These are phyloP conservation scores for Deilephila porcellus DNA, from an alignment of 2,888 invertebrate species.

Conservation along the genomic window DNA sequence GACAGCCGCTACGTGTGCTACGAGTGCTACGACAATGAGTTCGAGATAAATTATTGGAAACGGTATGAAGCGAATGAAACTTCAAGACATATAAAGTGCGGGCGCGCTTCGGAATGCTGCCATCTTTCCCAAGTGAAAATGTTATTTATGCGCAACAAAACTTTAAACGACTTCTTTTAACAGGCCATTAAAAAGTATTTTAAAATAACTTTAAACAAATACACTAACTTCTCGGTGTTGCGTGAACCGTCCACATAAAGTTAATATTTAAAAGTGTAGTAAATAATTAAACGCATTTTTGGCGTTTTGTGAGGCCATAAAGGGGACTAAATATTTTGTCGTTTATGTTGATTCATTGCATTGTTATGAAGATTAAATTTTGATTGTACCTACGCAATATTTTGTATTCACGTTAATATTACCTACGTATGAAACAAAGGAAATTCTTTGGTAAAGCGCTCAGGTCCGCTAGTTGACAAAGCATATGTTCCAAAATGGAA, in stretches of 20 bases:
- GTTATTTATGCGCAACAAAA: conserved; percentile 17
- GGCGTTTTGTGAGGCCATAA: conserved; percentile 16
- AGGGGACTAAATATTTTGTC: conserved; percentile 14
- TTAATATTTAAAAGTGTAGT: conserved; percentile 28
- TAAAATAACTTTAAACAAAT: conserved; percentile 21
- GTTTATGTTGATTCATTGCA: conserved; percentile 10
- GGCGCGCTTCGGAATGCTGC: conserved; percentile 5
- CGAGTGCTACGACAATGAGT: conserved; percentile 41
- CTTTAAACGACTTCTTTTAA: conserved; percentile 17
- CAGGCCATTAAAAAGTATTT: conserved; percentile 12
- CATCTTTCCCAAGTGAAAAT: conserved; percentile 14
- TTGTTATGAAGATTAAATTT: background rate
- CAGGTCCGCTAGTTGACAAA: background rate
- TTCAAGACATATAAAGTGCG: conserved; percentile 26
- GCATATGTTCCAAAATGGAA: background rate
- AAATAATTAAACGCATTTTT: conserved; percentile 28
- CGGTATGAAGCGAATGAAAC: conserved; percentile 29
- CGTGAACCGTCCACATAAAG: conserved; percentile 30
- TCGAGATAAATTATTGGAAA: conserved; percentile 38
- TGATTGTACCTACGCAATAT: background rate
- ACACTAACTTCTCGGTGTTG: conserved; percentile 18
- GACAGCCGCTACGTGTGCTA: conserved; percentile 50
- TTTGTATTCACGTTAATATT: background rate
- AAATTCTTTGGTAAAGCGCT: background rate
- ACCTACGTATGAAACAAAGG: background rate